Base-by-base conservation (phyloP, 37 sponge, comb jelly and placozoan species). In the Petrosia ficiformis region DNA sequence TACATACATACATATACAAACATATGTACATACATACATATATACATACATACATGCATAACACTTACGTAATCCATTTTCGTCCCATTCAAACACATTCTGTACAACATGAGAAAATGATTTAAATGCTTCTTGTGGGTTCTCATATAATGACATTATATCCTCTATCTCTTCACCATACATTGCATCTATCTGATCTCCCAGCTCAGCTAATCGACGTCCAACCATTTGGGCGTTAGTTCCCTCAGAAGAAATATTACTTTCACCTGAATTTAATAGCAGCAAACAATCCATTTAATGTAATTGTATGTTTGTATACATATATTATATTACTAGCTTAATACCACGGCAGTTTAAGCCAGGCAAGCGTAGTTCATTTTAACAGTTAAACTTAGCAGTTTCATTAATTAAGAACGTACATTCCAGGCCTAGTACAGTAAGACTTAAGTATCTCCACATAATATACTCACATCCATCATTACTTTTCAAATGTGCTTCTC, bases 71-170 rank as follows among this genome's bases (percentile, higher is more conserved):
- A 61, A 22, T 29, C 64, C 64, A 34, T 58, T 38, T 11, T 74
- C 80, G 37, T 86, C 80, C 80, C 80, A 79, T 59, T 86, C 86
- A 86, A 86, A 86, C 22, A 86, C 29, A 41, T 79, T 74, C 68
- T 65, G 65, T 36, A 79, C 80, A 10, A 86, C 74, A 24, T 73
- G 73, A 32, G 24, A 30, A 29, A 86, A 86, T 40, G 79, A 57
- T 10, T 10, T 25, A 40, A 78, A 86, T 8, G 75, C 86, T 58
- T n/a, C 22, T 21, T 86, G 80, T 1, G 86, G 80, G 10, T 73
- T 42, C 8, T 65, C 86, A 48, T 48, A 48, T 63, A 86, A n/a
- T 31, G 73, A 37, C 0, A 86, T 66, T 11, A 86, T 79, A 21
- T 86, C 86, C 42, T 57, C 29, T 60, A 86, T 66, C 34, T 86